phyloP scores from a whole-genome alignment of 2,797 vertebrate species.

The Channa striata region DNA sequence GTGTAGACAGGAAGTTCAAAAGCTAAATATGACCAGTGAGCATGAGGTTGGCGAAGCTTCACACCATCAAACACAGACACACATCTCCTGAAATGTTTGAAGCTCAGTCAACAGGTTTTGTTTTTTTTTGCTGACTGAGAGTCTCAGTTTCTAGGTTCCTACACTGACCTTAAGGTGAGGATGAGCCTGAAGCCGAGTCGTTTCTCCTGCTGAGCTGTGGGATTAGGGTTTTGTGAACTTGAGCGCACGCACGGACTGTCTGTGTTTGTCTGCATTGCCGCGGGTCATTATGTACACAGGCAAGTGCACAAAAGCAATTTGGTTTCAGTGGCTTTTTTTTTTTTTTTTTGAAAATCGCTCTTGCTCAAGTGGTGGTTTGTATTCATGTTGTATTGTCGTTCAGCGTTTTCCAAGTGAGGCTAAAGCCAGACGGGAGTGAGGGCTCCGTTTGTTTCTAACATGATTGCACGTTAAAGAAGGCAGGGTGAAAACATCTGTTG shows the following conservation, averaged over 20 bases:
- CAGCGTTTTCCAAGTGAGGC: constrained; percentile 4
- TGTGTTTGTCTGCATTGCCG: constrained; percentile 1
- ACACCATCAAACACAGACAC: too few relatives aligned
- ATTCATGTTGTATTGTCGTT: constrained; percentile 13
- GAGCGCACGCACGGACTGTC: constrained; percentile 1
- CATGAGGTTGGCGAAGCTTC: not conserved
- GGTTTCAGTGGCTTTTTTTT: constrained; percentile 21
- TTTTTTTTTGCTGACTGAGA: not conserved
- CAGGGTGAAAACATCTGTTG: too few relatives aligned
- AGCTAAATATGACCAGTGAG: not conserved
- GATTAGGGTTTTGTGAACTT: constrained; percentile 29
- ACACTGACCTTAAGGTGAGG: constrained; percentile 3
- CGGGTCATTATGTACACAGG: constrained; percentile 30
- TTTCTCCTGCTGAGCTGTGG: constrained; percentile 18
- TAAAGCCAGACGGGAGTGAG: constrained; percentile 10
- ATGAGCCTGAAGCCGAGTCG: constrained; percentile 3
- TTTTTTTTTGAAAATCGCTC: constrained; percentile 16
- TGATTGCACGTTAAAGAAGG: not conserved
- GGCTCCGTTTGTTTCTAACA: constrained; percentile 8
- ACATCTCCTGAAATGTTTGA: not conserved
- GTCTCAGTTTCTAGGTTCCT: constrained; percentile 7
- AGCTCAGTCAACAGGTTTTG: too few relatives aligned
- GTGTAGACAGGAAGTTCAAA: not conserved
- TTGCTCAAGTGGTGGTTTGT: constrained; percentile 17
- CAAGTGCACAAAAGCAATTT: constrained; percentile 37